A percentile compares a stretch with the other conserved stretches of the same genome.
Conservation (phyloP, 2,797 vertebrate species). For the Calcarius lapponicus region DNA sequence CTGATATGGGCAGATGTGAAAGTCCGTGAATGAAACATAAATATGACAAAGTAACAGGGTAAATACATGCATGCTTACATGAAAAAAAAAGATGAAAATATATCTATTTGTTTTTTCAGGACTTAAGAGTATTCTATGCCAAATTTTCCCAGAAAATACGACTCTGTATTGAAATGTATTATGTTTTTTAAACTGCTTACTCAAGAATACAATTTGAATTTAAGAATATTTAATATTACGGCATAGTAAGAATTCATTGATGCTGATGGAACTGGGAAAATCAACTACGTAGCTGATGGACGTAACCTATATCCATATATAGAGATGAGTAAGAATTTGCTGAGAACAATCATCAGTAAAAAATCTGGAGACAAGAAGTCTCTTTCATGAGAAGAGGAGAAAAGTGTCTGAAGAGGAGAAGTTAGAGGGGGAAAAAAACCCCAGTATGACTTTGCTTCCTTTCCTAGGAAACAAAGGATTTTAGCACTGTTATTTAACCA, state of each 20-base stretch:
- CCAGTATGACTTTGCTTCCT: neutral
- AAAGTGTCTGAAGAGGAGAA: neutral
- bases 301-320: rapidly evolving
- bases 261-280: neutral
- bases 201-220: neutral
- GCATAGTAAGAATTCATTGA: neutral
- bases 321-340: neutral
- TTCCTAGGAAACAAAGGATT: neutral
- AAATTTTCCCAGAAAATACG: neutral
- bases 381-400: neutral
- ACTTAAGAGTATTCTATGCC: neutral
- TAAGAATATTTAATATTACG: neutral
- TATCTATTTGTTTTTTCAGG: neutral
- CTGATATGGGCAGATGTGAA: neutral
- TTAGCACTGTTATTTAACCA: neutral
- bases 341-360: neutral
- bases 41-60: neutral
- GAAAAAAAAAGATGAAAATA: neutral
- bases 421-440: neutral
- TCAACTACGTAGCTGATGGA: neutral
- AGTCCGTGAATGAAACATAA: neutral
- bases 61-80: neutral
- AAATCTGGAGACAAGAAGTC: neutral
- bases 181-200: neutral
- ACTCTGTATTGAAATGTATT: neutral